phyloP scores from a whole-genome alignment of 2,113 vertebrate genomes.

The Etheostoma spectabile region DNA sequence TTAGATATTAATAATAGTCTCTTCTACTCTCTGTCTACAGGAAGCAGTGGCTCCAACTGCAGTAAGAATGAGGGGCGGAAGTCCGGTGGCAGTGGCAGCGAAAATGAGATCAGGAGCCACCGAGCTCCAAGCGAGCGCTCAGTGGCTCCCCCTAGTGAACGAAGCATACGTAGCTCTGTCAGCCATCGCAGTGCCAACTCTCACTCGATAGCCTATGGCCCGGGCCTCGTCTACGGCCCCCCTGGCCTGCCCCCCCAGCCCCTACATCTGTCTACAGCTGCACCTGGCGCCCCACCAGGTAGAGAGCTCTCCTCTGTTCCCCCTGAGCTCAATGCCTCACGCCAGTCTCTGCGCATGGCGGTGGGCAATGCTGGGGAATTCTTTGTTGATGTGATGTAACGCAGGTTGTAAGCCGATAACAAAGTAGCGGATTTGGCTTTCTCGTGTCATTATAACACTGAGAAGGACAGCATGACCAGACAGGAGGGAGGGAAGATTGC shows the following conservation, averaged over 20 bases:
- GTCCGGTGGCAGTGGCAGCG: conserved; percentile 91
- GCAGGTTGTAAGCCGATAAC: conserved; percentile 23
- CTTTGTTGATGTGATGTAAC: conserved; percentile 99
- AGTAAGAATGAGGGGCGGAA: conserved; percentile 90
- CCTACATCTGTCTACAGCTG: conserved; percentile 82
- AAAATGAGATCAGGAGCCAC: conserved; percentile 90
- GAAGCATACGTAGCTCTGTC: conserved; percentile 91
- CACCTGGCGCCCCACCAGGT: conserved; percentile 91
- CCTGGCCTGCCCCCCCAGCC: conserved; percentile 89
- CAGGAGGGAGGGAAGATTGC: conserved; percentile 37
- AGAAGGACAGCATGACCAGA: conserved; percentile 37
- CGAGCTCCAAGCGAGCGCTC: conserved; percentile 91
- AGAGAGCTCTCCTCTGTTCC: conserved; percentile 93
- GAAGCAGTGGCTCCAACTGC: conserved; percentile 97
- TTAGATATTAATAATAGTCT: not conserved
- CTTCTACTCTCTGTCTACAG: conserved; percentile 43
- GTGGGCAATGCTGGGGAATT: conserved; percentile 99
- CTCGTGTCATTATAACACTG: conserved; percentile 14
- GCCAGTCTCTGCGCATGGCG: conserved; percentile 98
- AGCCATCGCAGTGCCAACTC: conserved; percentile 88
- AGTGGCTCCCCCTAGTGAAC: conserved; percentile 87
- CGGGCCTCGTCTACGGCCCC: conserved; percentile 85
- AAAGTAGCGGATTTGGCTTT: conserved; percentile 52
- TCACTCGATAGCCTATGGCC: conserved; percentile 78
- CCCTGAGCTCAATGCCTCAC: conserved; percentile 95